phyloP scores from a whole-genome alignment of 1,140 invertebrate species.

The Cherax destructor region DNA sequence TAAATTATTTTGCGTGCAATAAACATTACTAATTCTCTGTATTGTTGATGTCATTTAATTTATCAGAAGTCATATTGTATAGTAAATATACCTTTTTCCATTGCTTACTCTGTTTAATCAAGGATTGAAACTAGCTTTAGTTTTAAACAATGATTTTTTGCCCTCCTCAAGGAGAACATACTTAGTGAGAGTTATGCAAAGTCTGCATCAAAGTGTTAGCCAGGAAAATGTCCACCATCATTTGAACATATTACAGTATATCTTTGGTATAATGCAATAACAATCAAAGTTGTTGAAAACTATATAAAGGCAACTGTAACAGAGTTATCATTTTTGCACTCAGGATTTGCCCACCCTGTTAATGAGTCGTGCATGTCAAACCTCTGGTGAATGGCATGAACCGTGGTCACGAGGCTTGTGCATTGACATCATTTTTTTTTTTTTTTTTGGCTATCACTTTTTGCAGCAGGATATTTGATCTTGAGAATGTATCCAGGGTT shows the following conservation, averaged over 20 bases:
- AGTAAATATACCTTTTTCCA: background rate
- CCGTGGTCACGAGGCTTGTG: background rate
- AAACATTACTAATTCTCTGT: background rate
- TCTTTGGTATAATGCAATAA: background rate
- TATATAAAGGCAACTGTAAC: background rate
- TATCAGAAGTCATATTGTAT: background rate
- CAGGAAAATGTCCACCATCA: background rate
- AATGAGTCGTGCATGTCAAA: background rate
- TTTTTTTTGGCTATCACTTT: background rate
- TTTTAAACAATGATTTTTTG: background rate
- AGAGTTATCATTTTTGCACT: background rate
- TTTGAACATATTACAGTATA: background rate
- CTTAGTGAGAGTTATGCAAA: background rate
- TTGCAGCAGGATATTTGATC: background rate
- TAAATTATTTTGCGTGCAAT: background rate
- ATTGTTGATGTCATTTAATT: background rate
- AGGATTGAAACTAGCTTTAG: background rate
- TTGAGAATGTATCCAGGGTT: background rate
- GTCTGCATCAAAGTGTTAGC: background rate
- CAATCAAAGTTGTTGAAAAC: background rate
- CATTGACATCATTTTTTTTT: background rate
- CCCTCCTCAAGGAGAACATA: background rate
- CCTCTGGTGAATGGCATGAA: background rate
- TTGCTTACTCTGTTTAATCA: background rate
- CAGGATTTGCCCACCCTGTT: no score